Evolutionary conservation across 2,888 invertebrate species (phyloP).

Genomic region (Athripsodes cinereus): DNA sequence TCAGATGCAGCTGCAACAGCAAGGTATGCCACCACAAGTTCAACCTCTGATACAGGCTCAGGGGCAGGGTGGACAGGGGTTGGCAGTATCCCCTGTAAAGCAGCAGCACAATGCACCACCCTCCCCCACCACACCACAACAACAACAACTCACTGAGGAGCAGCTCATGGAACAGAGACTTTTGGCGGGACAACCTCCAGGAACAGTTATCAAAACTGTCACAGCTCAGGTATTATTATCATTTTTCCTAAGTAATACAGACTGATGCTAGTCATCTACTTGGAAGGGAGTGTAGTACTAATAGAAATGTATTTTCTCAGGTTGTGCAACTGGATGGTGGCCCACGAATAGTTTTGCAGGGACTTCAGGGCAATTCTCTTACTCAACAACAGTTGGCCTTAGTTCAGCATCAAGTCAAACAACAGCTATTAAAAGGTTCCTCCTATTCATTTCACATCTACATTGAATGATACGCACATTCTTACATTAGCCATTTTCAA

Average conservation of each 20-base stretch:
- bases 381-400: constrained; percentile 74
- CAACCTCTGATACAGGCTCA: background rate
- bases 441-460: background rate
- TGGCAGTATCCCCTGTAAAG: constrained; percentile 11
- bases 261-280: background rate
- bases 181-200: constrained; percentile 74
- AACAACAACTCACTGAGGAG: constrained; percentile 40
- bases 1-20: constrained; percentile 14
- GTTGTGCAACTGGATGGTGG: constrained; percentile 81
- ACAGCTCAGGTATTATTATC: constrained; percentile 59
- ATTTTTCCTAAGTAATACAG: background rate
- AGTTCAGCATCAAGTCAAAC: constrained; percentile 85
- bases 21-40: constrained; percentile 2
- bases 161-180: constrained; percentile 64
- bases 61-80: background rate
- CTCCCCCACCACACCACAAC: constrained; percentile 28
- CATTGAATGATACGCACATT: no score
- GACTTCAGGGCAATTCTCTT: constrained; percentile 75
- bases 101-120: constrained; percentile 26
- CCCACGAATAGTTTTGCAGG: constrained; percentile 80
- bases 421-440: constrained; percentile 77
- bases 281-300: background rate
- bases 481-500: no score
- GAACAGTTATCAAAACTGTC: constrained; percentile 80
- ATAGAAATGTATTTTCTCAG: constrained; percentile 30